Evolutionary conservation across 2,113 vertebrate genomes (phyloP).

Genomic region (Propithecus coquereli): DNA sequence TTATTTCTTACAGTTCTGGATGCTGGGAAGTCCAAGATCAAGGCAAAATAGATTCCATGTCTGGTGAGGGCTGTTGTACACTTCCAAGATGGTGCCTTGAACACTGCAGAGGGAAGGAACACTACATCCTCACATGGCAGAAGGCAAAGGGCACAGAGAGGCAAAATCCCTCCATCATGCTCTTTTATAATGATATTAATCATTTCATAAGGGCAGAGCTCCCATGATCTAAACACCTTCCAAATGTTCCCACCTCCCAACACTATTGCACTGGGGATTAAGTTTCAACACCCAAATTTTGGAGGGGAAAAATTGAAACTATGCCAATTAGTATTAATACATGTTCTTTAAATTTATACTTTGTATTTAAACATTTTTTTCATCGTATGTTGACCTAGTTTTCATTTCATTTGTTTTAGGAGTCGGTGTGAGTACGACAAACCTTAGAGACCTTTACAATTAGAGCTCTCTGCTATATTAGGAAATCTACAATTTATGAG

Average conservation of each 20-base stretch:
- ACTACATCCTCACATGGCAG: neutral
- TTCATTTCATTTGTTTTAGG: neutral
- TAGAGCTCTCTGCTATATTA: neutral
- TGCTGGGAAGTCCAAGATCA: neutral
- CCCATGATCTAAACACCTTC: no score
- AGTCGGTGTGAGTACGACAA: neutral
- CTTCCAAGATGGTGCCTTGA: no score
- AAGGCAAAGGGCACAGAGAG: neutral
- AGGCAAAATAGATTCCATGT: neutral
- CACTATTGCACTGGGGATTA: neutral
- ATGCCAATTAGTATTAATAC: neutral
- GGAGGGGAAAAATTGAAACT: neutral
- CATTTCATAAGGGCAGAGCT: neutral
- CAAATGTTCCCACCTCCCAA: neutral
- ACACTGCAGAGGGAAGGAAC: fast-evolving
- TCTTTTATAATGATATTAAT: neutral
- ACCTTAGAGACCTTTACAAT: neutral
- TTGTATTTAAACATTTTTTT: neutral
- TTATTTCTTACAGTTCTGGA: neutral
- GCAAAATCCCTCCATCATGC: neutral
- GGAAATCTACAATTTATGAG: neutral
- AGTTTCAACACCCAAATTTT: neutral
- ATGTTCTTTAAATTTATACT: neutral
- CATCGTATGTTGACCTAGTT: neutral
- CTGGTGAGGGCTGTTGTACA: neutral